These are phyloP conservation scores for Ramazzottius varieornatus DNA, from an alignment of 2,888 invertebrate genomes.

Conservation along the genomic window DNA sequence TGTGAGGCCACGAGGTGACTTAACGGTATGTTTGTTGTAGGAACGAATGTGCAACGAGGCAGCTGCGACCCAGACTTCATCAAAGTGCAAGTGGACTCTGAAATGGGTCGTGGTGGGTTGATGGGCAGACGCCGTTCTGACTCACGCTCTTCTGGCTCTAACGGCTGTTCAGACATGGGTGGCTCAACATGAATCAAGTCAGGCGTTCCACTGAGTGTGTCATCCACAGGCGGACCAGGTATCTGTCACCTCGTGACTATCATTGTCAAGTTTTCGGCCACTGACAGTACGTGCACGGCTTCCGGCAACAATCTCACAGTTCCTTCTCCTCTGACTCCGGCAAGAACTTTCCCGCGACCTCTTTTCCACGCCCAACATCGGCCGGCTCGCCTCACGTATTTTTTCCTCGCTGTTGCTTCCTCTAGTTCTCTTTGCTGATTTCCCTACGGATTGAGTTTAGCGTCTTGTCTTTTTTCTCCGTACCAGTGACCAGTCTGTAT, in stretches of 20 bases:
- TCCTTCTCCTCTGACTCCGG: too few relatives aligned
- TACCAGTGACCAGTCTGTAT: too few relatives aligned
- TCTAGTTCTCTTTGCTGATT: too few relatives aligned
- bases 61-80: not conserved
- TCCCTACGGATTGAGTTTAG: too few relatives aligned
- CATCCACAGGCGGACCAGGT: not conserved
- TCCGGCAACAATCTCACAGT: not conserved
- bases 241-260: constrained; percentile 1
- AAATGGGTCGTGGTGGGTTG: not conserved
- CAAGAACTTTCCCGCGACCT: not conserved
- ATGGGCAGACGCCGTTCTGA: not conserved
- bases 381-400: too few relatives aligned
- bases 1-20: too few relatives aligned
- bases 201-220: too few relatives aligned
- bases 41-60: too few relatives aligned
- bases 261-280: not conserved
- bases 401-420: too few relatives aligned
- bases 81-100: not conserved
- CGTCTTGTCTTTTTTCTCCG: too few relatives aligned
- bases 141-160: not conserved
- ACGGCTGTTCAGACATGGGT: not conserved
- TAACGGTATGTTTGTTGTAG: too few relatives aligned
- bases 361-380: not conserved
- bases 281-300: not conserved
- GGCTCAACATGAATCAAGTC: too few relatives aligned